A percentile compares a stretch with the other conserved stretches of the same genome.
phyloP scores from a whole-genome alignment of 2,113 vertebrate species.

The Pelmatolapia mariae region DNA sequence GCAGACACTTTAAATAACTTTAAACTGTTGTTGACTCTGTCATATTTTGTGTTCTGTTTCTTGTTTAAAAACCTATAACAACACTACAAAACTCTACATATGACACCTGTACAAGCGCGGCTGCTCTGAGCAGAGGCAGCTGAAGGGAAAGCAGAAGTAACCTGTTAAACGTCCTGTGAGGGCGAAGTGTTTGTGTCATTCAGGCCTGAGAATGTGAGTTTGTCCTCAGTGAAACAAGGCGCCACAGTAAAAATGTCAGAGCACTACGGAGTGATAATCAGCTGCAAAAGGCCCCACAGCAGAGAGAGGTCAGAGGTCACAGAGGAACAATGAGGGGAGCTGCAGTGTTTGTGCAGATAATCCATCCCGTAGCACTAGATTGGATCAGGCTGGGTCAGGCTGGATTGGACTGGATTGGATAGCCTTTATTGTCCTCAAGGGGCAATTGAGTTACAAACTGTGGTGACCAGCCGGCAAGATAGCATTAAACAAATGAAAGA shows the following conservation, averaged over 20 bases:
- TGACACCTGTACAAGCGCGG: rapidly evolving
- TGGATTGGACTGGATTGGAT: not conserved
- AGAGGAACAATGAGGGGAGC: not conserved
- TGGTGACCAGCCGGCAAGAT: not conserved
- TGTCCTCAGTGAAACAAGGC: not conserved
- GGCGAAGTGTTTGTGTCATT: not conserved
- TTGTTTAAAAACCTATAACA: not conserved
- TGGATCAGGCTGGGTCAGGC: not conserved
- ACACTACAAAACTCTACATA: not conserved
- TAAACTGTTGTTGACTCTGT: not conserved
- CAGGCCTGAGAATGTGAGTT: not conserved
- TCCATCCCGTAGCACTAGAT: not conserved
- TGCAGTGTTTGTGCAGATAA: not conserved
- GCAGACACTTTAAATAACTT: not conserved
- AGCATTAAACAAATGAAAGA: not conserved
- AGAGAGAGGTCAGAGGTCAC: not conserved
- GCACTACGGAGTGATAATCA: not conserved
- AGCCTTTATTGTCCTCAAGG: not conserved
- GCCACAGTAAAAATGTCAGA: not conserved
- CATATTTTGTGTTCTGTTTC: not conserved
- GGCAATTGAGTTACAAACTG: not conserved
- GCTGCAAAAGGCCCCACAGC: not conserved
- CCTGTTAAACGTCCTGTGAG: not conserved
- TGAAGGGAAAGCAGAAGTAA: not conserved
- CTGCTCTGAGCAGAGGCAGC: not conserved